Conservation (phyloP, 2,797 vertebrate genomes). For the Discoglossus pictus region DNA sequence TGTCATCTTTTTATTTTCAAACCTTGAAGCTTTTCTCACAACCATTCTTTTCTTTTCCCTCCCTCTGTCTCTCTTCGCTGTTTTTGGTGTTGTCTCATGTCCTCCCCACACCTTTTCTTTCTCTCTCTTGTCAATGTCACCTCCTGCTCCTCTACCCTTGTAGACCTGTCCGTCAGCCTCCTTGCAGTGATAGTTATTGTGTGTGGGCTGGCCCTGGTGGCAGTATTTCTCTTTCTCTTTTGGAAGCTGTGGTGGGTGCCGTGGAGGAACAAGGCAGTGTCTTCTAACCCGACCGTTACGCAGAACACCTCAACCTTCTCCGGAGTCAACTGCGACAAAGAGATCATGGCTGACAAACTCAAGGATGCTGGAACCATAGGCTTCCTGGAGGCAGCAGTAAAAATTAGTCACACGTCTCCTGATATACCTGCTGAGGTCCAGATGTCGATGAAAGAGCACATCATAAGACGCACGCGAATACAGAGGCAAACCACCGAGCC, state of each 20-base stretch:
- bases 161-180: constrained; percentile 90
- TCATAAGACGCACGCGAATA: constrained; percentile 88
- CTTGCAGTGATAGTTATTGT: constrained; percentile 84
- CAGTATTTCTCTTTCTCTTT: constrained; percentile 86
- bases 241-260: constrained; percentile 93
- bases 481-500: constrained; percentile 95
- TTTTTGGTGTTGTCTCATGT: constrained; percentile 50
- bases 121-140: constrained; percentile 49
- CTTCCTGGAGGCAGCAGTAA: constrained; percentile 94
- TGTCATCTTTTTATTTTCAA: constrained; percentile 43
- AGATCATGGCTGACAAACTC: constrained; percentile 92
- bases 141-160: constrained; percentile 52
- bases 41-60: constrained; percentile 59
- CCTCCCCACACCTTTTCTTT: constrained; percentile 47
- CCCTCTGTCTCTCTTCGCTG: constrained; percentile 40
- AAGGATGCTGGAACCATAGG: constrained; percentile 84
- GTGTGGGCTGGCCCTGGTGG: constrained; percentile 89
- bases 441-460: constrained; percentile 94
- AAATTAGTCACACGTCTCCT: constrained; percentile 97
- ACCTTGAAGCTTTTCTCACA: constrained; percentile 59
- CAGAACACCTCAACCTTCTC: constrained; percentile 57
- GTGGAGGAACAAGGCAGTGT: constrained; percentile 82
- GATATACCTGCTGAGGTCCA: constrained; percentile 96
- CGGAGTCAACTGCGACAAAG: constrained; percentile 60
- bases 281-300: constrained; percentile 66